Evolutionary conservation across 2,113 vertebrate genomes (phyloP).

Genomic region (Nerophis lumbriciformis): DNA sequence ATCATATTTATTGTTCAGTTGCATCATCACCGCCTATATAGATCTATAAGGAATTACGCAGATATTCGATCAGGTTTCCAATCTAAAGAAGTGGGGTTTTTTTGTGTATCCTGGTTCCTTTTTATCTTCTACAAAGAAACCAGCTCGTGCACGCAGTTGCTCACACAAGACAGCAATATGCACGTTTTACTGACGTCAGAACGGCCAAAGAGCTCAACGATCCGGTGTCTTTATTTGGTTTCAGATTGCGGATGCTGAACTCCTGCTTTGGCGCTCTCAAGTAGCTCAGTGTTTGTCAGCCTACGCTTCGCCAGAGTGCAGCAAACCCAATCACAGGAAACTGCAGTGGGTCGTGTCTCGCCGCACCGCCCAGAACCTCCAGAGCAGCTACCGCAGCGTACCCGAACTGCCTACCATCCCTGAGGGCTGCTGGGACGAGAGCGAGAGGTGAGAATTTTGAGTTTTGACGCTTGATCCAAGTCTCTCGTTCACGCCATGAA

Average conservation of each 20-base stretch:
- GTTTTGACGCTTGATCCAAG: background rate
- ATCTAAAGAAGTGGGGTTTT: background rate
- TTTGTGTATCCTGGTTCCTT: background rate
- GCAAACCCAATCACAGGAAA: constrained; percentile 90
- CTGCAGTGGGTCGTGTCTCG: constrained; percentile 94
- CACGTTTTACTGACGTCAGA: background rate
- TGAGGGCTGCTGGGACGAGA: constrained; percentile 81
- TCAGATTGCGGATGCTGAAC: constrained; percentile 84
- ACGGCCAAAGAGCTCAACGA: background rate
- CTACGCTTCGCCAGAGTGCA: constrained; percentile 92
- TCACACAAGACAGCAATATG: background rate
- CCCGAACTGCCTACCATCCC: constrained; percentile 94
- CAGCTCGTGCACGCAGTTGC: constrained; percentile 6
- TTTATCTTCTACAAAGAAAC: constrained; percentile 6
- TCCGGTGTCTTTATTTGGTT: constrained; percentile 13
- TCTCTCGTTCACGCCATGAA: background rate
- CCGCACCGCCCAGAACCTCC: constrained; percentile 89
- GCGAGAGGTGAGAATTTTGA: constrained; percentile 75
- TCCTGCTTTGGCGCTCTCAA: constrained; percentile 83
- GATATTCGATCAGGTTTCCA: constrained; percentile 18
- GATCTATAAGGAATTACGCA: background rate
- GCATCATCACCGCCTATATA: background rate
- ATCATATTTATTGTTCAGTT: background rate
- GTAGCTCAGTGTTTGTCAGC: constrained; percentile 89
- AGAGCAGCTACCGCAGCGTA: constrained; percentile 85